phyloP scores from a whole-genome alignment of 2,113 vertebrate species.

The Puffinus mauretanicus region DNA sequence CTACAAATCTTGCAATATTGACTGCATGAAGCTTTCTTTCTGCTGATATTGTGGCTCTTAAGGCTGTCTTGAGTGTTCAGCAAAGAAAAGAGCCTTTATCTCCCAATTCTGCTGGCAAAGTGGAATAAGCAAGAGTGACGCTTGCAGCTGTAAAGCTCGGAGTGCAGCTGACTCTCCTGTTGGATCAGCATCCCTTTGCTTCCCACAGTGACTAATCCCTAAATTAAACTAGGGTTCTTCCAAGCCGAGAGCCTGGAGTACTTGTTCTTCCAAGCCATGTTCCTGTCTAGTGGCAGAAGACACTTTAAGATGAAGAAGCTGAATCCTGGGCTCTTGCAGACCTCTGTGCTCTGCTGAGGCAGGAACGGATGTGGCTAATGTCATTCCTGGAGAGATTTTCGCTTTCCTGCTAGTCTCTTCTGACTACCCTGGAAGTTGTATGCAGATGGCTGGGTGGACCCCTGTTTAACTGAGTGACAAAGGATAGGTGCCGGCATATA shows the following conservation, averaged over 20 bases:
- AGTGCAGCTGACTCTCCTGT: background rate
- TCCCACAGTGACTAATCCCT: background rate
- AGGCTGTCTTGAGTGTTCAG: background rate
- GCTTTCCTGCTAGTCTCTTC: background rate
- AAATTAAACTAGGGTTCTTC: background rate
- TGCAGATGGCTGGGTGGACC: background rate
- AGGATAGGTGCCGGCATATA: background rate
- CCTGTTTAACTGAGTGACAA: background rate
- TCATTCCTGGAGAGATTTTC: background rate
- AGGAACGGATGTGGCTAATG: background rate
- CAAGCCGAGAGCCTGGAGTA: background rate
- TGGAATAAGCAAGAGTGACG: background rate
- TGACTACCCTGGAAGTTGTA: background rate
- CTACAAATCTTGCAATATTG: background rate
- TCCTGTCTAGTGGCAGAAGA: background rate
- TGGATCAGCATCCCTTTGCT: slow-evolving; percentile 3
- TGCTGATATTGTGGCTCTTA: background rate
- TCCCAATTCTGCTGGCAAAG: background rate
- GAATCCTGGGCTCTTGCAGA: background rate
- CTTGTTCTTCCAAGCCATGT: background rate
- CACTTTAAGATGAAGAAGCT: background rate
- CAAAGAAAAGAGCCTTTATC: slow-evolving; percentile 7
- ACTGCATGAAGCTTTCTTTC: background rate
- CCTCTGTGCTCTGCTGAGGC: background rate
- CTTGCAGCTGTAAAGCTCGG: slow-evolving; percentile 1